Evolutionary conservation across 1,140 invertebrate genomes (phyloP).

Genomic region (Leptestheria dahalacensis): DNA sequence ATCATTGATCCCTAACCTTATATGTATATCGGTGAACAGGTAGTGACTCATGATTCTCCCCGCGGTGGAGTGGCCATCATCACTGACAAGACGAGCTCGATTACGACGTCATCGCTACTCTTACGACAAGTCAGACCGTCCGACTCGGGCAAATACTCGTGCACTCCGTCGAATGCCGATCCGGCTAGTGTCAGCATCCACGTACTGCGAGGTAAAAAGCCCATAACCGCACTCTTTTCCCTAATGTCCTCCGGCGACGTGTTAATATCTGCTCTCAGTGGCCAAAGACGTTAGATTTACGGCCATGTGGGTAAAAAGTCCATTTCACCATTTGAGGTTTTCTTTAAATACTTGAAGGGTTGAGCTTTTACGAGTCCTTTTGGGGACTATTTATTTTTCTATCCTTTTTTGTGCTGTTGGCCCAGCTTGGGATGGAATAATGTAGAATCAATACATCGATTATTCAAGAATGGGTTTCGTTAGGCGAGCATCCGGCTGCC

Average conservation of each 20-base stretch:
- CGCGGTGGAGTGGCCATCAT: slow-evolving; percentile 66
- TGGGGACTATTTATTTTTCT: no score
- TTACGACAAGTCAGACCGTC: slow-evolving; percentile 66
- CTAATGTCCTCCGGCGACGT: no score
- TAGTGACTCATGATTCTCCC: slow-evolving; percentile 68
- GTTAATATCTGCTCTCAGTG: no score
- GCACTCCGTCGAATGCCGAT: slow-evolving; percentile 25
- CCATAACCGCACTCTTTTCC: not conserved
- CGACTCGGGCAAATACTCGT: slow-evolving; percentile 54
- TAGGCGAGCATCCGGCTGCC: slow-evolving; percentile 77
- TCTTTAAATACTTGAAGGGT: no score
- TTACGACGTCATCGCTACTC: slow-evolving; percentile 72
- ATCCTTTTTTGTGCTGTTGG: no score
- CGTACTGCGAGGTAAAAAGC: slow-evolving; percentile 25
- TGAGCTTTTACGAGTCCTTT: no score
- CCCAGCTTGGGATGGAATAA: no score
- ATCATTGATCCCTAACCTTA: no score
- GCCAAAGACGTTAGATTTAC: no score
- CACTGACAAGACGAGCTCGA: slow-evolving; percentile 74
- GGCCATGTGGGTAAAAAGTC: no score
- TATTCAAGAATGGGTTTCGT: not conserved
- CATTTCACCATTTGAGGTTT: no score
- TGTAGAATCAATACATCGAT: not conserved
- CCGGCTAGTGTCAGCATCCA: slow-evolving; percentile 26
- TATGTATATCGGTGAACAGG: no score